These are phyloP conservation scores for Laticauda colubrina DNA, from an alignment of 2,113 vertebrate species.

Conservation along the genomic window DNA sequence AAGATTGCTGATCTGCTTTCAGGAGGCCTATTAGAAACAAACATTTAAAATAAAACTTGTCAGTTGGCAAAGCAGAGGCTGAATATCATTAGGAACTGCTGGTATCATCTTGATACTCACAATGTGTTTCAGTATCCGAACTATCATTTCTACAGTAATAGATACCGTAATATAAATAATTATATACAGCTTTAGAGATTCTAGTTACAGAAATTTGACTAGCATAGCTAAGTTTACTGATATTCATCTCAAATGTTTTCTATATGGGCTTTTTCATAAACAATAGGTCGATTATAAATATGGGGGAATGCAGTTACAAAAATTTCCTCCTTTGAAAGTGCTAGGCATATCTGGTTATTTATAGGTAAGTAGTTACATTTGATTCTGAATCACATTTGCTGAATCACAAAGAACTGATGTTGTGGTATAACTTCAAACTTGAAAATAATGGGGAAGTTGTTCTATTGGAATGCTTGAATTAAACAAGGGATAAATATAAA, in stretches of 20 bases:
- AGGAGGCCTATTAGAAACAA: not conserved
- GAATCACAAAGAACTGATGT: not conserved
- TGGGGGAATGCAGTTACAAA: not conserved
- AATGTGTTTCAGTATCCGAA: not conserved
- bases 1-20: not conserved
- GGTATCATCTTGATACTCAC: not conserved
- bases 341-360: not conserved
- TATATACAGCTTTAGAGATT: not conserved
- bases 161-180: not conserved
- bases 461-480: not conserved
- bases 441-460: not conserved
- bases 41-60: not conserved
- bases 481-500: not conserved
- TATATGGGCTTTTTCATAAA: not conserved
- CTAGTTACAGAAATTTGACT: not conserved
- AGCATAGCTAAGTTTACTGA: not conserved
- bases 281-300: not conserved
- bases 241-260: not conserved
- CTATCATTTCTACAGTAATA: not conserved
- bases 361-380: not conserved
- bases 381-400: not conserved
- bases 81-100: not conserved
- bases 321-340: not conserved
- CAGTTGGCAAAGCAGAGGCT: not conserved
- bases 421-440: not conserved